Evolutionary conservation across 2,888 invertebrate genomes (phyloP), one percentile per base, ranked within the genome.

Genomic region (Meganola albula): DNA sequence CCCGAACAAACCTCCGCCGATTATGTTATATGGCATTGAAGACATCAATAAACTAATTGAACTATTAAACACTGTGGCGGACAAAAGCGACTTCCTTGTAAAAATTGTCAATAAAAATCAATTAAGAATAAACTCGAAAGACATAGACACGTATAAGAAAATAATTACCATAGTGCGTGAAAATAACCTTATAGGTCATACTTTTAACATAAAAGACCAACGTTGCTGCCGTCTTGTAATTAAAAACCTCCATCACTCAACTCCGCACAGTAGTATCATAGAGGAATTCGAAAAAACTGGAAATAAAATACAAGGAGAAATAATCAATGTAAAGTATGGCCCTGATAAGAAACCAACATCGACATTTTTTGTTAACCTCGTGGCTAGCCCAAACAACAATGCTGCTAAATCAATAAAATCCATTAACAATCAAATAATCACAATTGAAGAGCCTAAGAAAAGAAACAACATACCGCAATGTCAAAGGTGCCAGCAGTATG

Each of bases 341-440:
- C 26, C 18, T 9, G 25, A 35, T 6, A 35, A 27, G 12, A 23
- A 12, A 24, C 14, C 27, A 11, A 31, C 31, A 3, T 24, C 27
- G 1, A 36, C 37, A 21, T 37, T 36, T n/a, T 36, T 36, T 12
- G 22, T 30, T 3, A 30, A 35, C 9, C 29, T 30, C 1, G 21
- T 12, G 3, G 8, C 35, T 12, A 12, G 23, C 6, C 22, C 25
- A 10, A 22, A 35, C 8, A 30, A 30, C 9, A 30, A 16, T 4
- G 25, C 11, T n/a, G 27, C 10, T 1, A 27, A 22, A 22, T 6
- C 3, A 7, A 12, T 26, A 8, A 31, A 25, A 24, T 13, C 7
- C 2, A 31, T 26, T 2, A 4, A 14, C 2, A 12, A 31, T 11
- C 31, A 32, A 22, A 14, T 12, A 2, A 16, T 33, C 6, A 23